phyloP scores from a whole-genome alignment of 2,888 invertebrate genomes.

The Drosophila falleni region DNA sequence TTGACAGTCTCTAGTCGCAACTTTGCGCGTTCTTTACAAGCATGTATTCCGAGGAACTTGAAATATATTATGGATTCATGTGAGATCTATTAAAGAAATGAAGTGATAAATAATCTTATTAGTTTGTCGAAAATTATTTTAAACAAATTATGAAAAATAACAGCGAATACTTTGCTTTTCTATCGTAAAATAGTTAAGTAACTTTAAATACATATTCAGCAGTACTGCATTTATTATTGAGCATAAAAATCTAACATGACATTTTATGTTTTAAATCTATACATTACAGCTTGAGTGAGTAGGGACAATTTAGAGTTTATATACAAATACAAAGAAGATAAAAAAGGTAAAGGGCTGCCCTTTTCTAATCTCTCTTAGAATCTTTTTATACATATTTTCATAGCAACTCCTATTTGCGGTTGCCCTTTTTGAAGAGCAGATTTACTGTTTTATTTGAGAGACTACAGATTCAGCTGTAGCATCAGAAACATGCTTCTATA shows the following conservation, averaged over 20 bases:
- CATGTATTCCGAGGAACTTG: not conserved
- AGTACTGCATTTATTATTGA: not conserved
- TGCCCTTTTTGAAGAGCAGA: not conserved
- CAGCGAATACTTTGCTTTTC: too few relatives aligned
- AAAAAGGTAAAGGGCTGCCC: not conserved
- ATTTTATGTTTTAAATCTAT: slow-evolving; percentile 5
- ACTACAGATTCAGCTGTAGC: not conserved
- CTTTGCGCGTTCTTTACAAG: not conserved
- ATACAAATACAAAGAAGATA: slow-evolving; percentile 5
- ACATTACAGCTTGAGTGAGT: not conserved
- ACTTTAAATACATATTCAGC: too few relatives aligned
- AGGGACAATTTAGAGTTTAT: slow-evolving; percentile 11
- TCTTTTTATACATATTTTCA: not conserved
- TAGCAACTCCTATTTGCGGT: not conserved
- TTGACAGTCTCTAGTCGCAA: not conserved
- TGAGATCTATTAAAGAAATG: not conserved
- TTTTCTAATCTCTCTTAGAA: slow-evolving; percentile 3
- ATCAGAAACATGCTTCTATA: slow-evolving; percentile 16
- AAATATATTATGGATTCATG: too few relatives aligned
- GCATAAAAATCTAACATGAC: not conserved
- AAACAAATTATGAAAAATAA: too few relatives aligned
- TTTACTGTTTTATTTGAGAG: not conserved
- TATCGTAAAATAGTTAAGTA: too few relatives aligned
- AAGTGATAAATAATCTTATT: not conserved
- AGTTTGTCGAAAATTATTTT: not conserved